Evolutionary conservation across 2,113 vertebrate genomes (phyloP).

Genomic region (Tylochromis polylepis): DNA sequence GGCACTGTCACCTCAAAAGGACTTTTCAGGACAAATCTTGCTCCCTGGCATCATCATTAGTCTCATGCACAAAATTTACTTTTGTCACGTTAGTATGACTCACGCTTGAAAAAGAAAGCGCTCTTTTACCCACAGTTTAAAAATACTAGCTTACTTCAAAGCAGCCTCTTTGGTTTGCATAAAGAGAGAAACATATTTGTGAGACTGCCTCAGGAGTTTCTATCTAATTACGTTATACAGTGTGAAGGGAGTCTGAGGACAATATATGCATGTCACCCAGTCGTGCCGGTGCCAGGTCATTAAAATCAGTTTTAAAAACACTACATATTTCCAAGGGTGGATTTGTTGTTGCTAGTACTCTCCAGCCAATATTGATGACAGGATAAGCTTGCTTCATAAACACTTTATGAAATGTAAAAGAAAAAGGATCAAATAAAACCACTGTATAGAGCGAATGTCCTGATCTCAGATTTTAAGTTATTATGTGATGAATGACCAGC

Average conservation of each 20-base stretch:
- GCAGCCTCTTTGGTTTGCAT: not conserved
- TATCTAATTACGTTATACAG: conserved; percentile 8
- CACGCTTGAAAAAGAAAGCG: not conserved
- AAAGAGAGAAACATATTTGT: conserved; percentile 22
- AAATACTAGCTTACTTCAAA: conserved; percentile 39
- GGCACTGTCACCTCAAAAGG: conserved; percentile 30
- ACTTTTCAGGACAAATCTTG: conserved; percentile 24
- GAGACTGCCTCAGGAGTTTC: not conserved
- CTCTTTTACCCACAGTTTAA: conserved; percentile 10
- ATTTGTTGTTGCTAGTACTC: conserved; percentile 14
- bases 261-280: conserved; percentile 17
- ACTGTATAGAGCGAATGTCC: not conserved
- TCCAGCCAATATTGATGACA: conserved; percentile 8
- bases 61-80: conserved; percentile 1
- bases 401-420: not conserved
- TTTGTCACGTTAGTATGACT: conserved; percentile 30
- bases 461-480: not conserved
- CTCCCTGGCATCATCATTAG: conserved; percentile 29
- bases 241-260: conserved; percentile 7
- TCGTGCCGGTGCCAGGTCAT: conserved; percentile 15
- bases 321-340: conserved; percentile 12
- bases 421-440: conserved; percentile 5
- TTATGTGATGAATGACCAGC: conserved; percentile 16
- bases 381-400: conserved; percentile 5
- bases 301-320: conserved; percentile 29